Base-by-base conservation (phyloP, 2,113 vertebrate genomes). In the Oncorhynchus masou region DNA sequence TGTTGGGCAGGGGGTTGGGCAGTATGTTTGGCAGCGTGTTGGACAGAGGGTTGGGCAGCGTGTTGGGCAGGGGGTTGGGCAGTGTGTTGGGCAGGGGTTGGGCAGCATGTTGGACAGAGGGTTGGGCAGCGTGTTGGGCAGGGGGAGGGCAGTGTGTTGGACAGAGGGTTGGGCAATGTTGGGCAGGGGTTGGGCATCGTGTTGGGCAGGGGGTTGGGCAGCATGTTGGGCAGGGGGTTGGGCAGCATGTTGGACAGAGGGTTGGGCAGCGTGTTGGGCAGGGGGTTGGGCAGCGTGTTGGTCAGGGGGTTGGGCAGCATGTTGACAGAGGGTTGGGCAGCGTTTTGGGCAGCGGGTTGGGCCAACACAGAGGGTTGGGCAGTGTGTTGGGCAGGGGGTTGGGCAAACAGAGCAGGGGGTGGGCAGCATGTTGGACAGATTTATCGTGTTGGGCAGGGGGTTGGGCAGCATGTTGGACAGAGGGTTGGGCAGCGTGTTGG, bases 401-500 rank as follows among this genome's bases (percentile, higher is more conserved):
- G 5, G 31, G n/a, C n/a, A n/a, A n/a, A 0, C 31, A 34, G 31
- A n/a, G n/a, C n/a, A n/a, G 5, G 5, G 4, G 31, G 6, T 34
- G 31, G 1, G 62, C 39, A 60, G 31, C 76, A 83, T 29, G 27
- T 29, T 29, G 27, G 27, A 54, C 62, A 12, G 80, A 75, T n/a
- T n/a, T n/a, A n/a, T n/a, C n/a, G n/a, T 68, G 71, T 70, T 54
- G 48, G 62, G 68, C 62, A 12, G 80, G 0, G 84, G 67, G 71
- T 70, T 54, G 48, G 62, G 68, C 62, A 29, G 68, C 62, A 29
- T 69, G 71, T 70, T 54, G 48, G 62, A 0, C 27, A 29, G 65
- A 24, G 84, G 68, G 71, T 70, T 54, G 48, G 62, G 68, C 62
- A 12, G 79, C 76, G 84, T 71, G 71, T 70, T 54, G 48, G 62